phyloP scores from a whole-genome alignment of 2,888 invertebrate genomes.

The Onchidella celtica region DNA sequence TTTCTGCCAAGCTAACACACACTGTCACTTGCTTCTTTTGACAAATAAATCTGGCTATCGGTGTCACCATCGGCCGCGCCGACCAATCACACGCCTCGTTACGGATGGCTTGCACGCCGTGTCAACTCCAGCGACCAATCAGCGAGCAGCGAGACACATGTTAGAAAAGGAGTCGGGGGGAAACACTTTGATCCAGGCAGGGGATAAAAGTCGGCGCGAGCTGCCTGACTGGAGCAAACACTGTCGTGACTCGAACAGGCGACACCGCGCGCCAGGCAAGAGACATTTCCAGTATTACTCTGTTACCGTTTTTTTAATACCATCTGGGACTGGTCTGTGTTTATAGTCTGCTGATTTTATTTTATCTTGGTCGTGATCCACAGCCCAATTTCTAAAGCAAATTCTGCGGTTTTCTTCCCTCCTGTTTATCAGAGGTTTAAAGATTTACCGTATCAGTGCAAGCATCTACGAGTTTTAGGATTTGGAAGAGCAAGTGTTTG shows the following conservation, averaged over 20 bases:
- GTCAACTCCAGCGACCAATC: constrained; percentile 38
- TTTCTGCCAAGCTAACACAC: constrained; percentile 5
- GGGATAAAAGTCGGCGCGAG: background rate
- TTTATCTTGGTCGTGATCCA: too few species aligned
- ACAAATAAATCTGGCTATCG: constrained; percentile 33
- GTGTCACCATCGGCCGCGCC: background rate
- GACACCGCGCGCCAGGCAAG: background rate
- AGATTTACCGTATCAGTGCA: too few species aligned
- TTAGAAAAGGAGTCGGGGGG: background rate
- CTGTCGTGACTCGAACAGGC: too few species aligned
- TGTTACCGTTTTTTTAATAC: background rate
- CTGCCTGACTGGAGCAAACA: too few species aligned
- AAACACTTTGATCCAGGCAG: background rate
- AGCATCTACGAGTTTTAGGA: too few species aligned
- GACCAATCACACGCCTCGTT: constrained; percentile 37
- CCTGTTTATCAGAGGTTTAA: too few species aligned
- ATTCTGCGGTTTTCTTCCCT: too few species aligned
- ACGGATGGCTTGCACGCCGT: constrained; percentile 39
- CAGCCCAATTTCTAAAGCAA: too few species aligned
- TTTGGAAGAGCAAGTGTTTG: too few species aligned
- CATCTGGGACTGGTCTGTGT: too few species aligned
- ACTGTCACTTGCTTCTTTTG: constrained; percentile 31
- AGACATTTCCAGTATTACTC: background rate
- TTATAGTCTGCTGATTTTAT: too few species aligned
- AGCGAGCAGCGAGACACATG: background rate